These are phyloP conservation scores for Nebria ingens DNA, from an alignment of 1,140 invertebrate species.

Conservation along the genomic window DNA sequence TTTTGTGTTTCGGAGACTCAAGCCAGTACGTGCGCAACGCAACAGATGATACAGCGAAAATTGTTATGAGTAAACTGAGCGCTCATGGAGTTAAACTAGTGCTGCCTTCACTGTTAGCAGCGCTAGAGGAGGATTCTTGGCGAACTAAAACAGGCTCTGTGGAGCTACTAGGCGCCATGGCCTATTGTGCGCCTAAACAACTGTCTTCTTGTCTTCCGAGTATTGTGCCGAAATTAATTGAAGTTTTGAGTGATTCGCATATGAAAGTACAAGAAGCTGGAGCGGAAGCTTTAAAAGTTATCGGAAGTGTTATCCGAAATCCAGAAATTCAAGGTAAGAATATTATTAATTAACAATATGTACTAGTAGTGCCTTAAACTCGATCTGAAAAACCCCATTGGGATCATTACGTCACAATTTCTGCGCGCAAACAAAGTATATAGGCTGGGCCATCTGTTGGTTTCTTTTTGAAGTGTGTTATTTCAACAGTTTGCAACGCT, in stretches of 20 bases:
- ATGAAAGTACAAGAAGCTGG: constrained; percentile 96
- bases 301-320: constrained; percentile 96
- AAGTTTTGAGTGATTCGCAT: constrained; percentile 95
- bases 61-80: constrained; percentile 93
- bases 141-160: constrained; percentile 59
- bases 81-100: constrained; percentile 96
- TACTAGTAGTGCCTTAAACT: neutral
- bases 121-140: constrained; percentile 97
- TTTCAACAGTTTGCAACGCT: no score
- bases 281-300: constrained; percentile 88
- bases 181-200: constrained; percentile 97
- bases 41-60: constrained; percentile 88
- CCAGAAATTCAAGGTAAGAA: constrained; percentile 89
- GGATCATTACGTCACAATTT: no score
- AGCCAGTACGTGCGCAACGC: constrained; percentile 86
- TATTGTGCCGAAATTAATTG: constrained; percentile 97
- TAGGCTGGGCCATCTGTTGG: no score
- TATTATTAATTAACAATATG: neutral
- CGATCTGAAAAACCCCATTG: no score
- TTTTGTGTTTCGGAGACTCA: constrained; percentile 91
- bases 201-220: constrained; percentile 93
- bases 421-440: no score
- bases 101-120: constrained; percentile 79
- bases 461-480: no score
- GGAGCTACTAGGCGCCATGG: constrained; percentile 93